Evolutionary conservation across 2,888 invertebrate species (phyloP), one percentile per base, ranked within the genome.

Genomic region (Salticus scenicus): DNA sequence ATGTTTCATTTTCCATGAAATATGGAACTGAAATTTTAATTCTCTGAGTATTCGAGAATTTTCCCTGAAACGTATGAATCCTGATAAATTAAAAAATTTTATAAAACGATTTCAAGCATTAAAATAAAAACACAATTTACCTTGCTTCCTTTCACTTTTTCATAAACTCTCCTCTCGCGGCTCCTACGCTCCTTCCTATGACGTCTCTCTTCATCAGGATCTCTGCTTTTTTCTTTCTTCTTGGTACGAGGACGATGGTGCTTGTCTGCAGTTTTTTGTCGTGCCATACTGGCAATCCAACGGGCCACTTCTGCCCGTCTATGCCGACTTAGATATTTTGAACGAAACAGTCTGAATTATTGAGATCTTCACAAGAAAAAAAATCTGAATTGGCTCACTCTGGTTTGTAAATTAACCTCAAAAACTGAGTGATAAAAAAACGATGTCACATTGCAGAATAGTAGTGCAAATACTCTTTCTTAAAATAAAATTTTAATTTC

Each of bases 301-400:
- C 72, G 82, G 66, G 71, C 71, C 1, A 83, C 76, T 33, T 83
- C 82, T 1, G 82, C 76, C 71, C 82, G 70, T 71, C 66, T 47
- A 71, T 28, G 20, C 10, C 72, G 28, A 27, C 76, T 83, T 33
- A 83, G 17, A 37, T 75, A 76, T 1, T 51, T 57, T n/a, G 64
- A 24, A 12, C 82, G 76, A 51, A 83, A 83, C 82, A 83, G 47
- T 20, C 31, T 66, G 67, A 10, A 33, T 37, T 7, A n/a, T n/a
- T n/a, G n/a, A n/a, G n/a, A n/a, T n/a, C n/a, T n/a, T n/a, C n/a
- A n/a, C n/a, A n/a, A n/a, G n/a, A n/a, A n/a, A n/a, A n/a, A n/a
- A n/a, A n/a, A n/a, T n/a, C n/a, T n/a, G n/a, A n/a, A n/a, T n/a
- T n/a, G n/a, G n/a, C n/a, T n/a, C n/a, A n/a, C n/a, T n/a, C n/a